These are phyloP conservation scores for Drosophila sturtevanti DNA, from an alignment of 1,140 invertebrate species.

Conservation along the genomic window DNA sequence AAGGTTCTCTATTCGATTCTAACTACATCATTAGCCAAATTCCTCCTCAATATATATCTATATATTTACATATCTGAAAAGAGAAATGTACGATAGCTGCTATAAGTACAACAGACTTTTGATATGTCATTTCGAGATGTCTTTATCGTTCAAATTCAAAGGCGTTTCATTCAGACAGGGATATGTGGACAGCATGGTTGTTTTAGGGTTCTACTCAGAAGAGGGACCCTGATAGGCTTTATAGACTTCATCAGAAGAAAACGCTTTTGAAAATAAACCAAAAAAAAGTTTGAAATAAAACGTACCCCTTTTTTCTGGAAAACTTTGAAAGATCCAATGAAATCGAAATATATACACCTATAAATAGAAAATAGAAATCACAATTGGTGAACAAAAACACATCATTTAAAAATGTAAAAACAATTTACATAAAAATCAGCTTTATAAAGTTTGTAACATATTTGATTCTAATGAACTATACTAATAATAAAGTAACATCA, in stretches of 20 bases:
- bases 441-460: constrained; percentile 73
- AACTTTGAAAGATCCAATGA: not conserved
- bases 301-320: not conserved
- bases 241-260: constrained; percentile 65
- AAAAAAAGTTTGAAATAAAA: not conserved
- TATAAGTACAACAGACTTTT: not conserved
- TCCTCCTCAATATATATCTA: too few species aligned
- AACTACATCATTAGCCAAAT: not conserved
- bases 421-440: constrained; percentile 36
- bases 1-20: not conserved
- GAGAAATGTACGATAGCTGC: not conserved
- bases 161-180: constrained; percentile 59
- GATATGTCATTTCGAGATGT: not conserved
- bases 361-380: not conserved
- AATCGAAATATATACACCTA: too few species aligned
- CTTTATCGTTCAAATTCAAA: not conserved
- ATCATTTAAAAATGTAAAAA: not conserved
- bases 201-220: constrained; percentile 79
- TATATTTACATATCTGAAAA: not conserved
- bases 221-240: constrained; percentile 71
- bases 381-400: not conserved
- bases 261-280: not conserved
- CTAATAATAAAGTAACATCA: constrained; percentile 65
- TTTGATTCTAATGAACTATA: constrained; percentile 79
- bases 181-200: constrained; percentile 75